phyloP scores from a whole-genome alignment of 2,888 invertebrate species.

The Geophilus truncorum region DNA sequence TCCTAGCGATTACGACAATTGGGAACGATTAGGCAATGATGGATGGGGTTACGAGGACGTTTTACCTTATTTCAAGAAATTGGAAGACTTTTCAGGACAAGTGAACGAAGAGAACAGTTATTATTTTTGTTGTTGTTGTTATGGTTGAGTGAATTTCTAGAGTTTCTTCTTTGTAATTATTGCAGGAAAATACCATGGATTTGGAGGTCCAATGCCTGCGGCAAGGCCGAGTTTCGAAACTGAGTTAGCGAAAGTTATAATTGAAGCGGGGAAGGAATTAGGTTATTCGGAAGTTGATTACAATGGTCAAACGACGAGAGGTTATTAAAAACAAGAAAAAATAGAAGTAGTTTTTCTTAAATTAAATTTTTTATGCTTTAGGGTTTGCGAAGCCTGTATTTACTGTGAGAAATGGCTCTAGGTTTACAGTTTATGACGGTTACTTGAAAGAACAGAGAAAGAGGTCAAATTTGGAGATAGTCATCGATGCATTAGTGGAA shows the following conservation, averaged over 20 bases:
- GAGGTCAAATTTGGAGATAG: not conserved
- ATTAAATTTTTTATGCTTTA: not conserved
- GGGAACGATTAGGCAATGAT: not conserved
- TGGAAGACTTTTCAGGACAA: not conserved
- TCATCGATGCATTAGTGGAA: not conserved
- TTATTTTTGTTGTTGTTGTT: not conserved
- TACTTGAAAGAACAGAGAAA: not conserved
- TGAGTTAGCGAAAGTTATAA: not conserved
- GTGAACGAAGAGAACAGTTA: not conserved
- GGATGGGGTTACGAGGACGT: constrained; percentile 16
- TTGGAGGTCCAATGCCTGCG: constrained; percentile 14
- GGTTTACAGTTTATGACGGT: not conserved
- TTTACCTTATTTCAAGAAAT: not conserved
- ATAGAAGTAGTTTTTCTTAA: not conserved
- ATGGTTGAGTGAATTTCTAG: too few species aligned
- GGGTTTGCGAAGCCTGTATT: not conserved
- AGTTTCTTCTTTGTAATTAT: not conserved
- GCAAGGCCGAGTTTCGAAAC: not conserved
- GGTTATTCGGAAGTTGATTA: constrained; percentile 25
- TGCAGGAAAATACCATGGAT: not conserved
- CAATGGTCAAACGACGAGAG: not conserved
- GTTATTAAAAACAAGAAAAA: not conserved
- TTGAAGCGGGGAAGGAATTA: not conserved
- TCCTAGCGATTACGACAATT: not conserved
- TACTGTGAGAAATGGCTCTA: not conserved